Base-by-base conservation (phyloP, 2,797 vertebrate species). In the Enteromius anoplus region DNA sequence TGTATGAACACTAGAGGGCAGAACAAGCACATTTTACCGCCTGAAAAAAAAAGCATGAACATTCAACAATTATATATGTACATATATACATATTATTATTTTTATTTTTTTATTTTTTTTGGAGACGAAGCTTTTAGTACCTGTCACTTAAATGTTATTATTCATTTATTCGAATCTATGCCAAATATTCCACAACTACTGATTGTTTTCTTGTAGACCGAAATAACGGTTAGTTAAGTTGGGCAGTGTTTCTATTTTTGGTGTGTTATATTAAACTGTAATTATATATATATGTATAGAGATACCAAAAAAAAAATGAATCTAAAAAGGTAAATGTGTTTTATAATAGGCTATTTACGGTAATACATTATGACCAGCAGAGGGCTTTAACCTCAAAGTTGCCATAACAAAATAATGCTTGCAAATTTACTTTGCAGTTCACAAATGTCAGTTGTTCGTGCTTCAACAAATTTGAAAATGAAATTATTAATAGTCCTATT, bases 1-100 rank as follows among this genome's bases (percentile, higher is more conserved):
- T 64, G 14, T 84, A 14, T 49, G 21, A 73, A 72, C 72, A 70
- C 65, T 64, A 83, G 78, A 73, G 62, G 66, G 64, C 81, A 45
- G 11, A 53, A 72, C 19, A 72, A 34, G 53, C 15, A 32, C 47
- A 58, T 65, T 65, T 64, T 65, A 65, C 26, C 0, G 14, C 7
- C 3, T 65, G 26, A 62, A 60, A 32, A 29, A 26, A 29, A 65
- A 32, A 32, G 29, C 17, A 17, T 9, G 17, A 17, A 17, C 15
- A 7, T 32, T 15, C 26, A 32, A 64, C 26, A 32, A 62, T 62
- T 0, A 9, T 40, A 4, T 37, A 4, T 37, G 4, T 37, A 9
- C 2, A 26, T 26, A 60, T 11, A 14, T 32, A 32, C 32, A 32
- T 34, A 34, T 34, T 34, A 26, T 26, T 34, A 34, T 34, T 34